Evolutionary conservation across 37 sponge, comb jelly and placozoan species (phyloP).

Genomic region (Cladorhizidae sp.): DNA sequence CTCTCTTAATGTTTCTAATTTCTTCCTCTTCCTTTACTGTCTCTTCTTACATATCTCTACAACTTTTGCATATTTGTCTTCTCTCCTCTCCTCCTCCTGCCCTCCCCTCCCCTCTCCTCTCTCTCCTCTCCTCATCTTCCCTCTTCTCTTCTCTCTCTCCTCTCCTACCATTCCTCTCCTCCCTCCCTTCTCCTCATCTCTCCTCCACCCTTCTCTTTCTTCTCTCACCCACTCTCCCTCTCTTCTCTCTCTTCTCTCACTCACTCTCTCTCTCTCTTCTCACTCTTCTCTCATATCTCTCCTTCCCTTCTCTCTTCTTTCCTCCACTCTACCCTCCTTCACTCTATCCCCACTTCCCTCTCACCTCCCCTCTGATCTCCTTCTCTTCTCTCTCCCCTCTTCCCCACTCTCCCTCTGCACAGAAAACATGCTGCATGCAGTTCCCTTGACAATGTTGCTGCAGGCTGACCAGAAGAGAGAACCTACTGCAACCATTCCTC

Average conservation of each 20-base stretch:
- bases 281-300: not conserved
- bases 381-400: not conserved
- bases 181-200: not conserved
- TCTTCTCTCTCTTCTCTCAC: not conserved
- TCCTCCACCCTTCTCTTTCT: not conserved
- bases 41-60: too few species aligned
- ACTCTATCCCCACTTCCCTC: too few species aligned
- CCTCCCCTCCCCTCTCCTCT: slow-evolving; percentile 1
- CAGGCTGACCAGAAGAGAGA: slow-evolving; percentile 61
- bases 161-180: not conserved
- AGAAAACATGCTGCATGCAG: slow-evolving; percentile 79
- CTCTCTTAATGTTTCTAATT: too few species aligned
- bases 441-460: slow-evolving; percentile 61
- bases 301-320: not conserved
- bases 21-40: too few species aligned
- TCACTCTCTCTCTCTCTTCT: not conserved
- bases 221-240: not conserved
- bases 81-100: slow-evolving; percentile 1
- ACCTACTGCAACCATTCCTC: slow-evolving; percentile 64
- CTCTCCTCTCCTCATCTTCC: not conserved
- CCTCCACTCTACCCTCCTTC: not conserved
- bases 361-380: too few species aligned
- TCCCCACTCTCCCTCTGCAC: not conserved
- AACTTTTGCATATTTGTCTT: too few species aligned
- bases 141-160: not conserved